Base-by-base conservation (phyloP, 2,113 vertebrate species). In the Oostethus manadensis region DNA sequence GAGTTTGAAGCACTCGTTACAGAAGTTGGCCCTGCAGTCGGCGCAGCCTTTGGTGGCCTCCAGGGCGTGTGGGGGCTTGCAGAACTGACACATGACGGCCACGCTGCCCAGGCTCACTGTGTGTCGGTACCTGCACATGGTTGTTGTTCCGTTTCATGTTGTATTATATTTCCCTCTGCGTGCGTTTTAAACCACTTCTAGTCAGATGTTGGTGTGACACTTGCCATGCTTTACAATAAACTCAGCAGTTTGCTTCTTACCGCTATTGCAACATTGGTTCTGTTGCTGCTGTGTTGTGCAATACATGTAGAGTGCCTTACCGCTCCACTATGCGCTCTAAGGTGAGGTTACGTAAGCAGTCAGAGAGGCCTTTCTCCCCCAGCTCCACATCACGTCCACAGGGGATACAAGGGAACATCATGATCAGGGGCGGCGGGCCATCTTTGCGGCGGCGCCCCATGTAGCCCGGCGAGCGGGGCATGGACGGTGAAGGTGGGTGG, bases 1-100 rank as follows among this genome's bases (percentile, higher is more conserved):
- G 57, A 98, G 93, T 81, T 98, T 98, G 86, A 98, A 99, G 83
- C 96, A 98, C 82, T 97, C 95, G 0, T 99, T 99, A 83, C 96
- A 99, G 87, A 96, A 99, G 79, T 93, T 95, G 64, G 94, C 85
- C 1, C 92, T 87, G 88, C 96, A 98, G 88, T 98, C 95, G 0
- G 93, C 92, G 60, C 96, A 98, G 86, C 95, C 95, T 79, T 98
- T 99, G 56, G 93, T 96, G 84, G 96, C 96, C 83, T 99, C 96
- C 66, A 93, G 89, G 35, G 91, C 80, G 0, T 95, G 94, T 20
- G 96, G 92, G 2, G 89, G 86, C 56, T 97, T 97, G 82, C 96
- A 99, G 75, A 96, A 89, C 88, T 98, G 95, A 86, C 96, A 98
- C 92, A 94, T 92, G 78, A 98, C 91, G 60, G 94, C 92, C 43